Base-by-base conservation (phyloP, 2,113 vertebrate species). In the Anarrhichthys ocellatus region DNA sequence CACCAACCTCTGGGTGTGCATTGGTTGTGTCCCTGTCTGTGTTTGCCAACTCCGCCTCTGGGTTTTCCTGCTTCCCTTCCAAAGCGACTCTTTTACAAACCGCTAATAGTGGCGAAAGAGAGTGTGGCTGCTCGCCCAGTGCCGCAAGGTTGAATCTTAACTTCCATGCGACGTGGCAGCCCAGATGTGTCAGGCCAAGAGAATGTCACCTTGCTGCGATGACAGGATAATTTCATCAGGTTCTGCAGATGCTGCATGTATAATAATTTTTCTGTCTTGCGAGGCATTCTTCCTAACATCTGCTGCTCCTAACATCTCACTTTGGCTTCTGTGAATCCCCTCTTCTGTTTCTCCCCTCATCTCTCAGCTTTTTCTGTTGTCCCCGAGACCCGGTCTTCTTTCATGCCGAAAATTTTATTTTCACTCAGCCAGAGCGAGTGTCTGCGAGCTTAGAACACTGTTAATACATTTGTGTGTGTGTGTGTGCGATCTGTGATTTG, bases 141-240 rank as follows among this genome's bases (percentile, higher is more conserved):
- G 65, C 65, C 3, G 56, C 81, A 90, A 88, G 88, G 90, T 90
- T 86, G 79, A 87, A 82, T 86, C 70, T 78, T 54, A 76, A 76
- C 66, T 73, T 72, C 58, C 71, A 86, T 85, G 74, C 17, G 18
- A 83, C 34, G 42, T 77, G 87, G 80, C 85, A 87, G 84, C 72
- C 91, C 90, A 92, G 90, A 92, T 90, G 91, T 89, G 76, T 34
- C 27, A 85, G 83, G 81, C 80, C 88, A 81, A 56, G 59, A 78
- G 74, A 88, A 89, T 85, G 91, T 93, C 90, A 94, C 91, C 93
- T 94, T 92, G 84, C 78, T 76, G 68, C 71, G 76, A 83, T 90
- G 80, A 91, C 84, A 24, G 80, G 40, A 85, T 92, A 83, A 91
- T 92, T 87, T 88, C 87, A 92, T 88, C 83, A 87, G 70, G 46